Conservation (phyloP, 2,113 vertebrate genomes). For the Melospiza melodia region DNA sequence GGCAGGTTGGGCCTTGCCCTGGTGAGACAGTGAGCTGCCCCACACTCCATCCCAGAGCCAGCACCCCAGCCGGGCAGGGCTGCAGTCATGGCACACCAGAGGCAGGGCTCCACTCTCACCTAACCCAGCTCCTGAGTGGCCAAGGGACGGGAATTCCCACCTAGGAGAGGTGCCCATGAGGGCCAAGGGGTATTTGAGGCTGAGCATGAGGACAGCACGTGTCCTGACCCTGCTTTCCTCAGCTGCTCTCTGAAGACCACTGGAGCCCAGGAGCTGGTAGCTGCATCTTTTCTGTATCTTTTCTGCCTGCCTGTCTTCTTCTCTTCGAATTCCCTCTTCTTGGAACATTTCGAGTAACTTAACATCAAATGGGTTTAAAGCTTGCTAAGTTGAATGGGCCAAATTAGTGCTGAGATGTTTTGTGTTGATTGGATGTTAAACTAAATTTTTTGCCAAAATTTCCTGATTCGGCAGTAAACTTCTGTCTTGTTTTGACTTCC, state of each 20-base stretch:
- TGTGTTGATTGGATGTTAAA: not conserved
- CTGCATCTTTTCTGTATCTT: not conserved
- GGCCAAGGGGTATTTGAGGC: not conserved
- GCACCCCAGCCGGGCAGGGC: not conserved
- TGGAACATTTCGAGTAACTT: not conserved
- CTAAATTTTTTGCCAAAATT: not conserved
- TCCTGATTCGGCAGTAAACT: not conserved
- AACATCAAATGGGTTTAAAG: rapidly evolving
- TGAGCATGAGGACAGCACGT: not conserved
- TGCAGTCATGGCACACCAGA: not conserved
- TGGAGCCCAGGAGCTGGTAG: not conserved
- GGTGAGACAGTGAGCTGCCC: not conserved
- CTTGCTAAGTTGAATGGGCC: not conserved
- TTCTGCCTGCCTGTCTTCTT: not conserved
- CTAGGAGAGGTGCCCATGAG: not conserved
- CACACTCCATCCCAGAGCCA: not conserved
- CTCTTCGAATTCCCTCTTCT: not conserved
- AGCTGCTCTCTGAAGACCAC: rapidly evolving
- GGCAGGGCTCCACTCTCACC: not conserved
- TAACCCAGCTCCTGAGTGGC: not conserved
- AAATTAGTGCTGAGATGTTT: not conserved
- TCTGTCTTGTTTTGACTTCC: not conserved
- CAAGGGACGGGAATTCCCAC: not conserved
- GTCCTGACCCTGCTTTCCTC: not conserved
- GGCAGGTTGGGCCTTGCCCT: not conserved